These are phyloP conservation scores for Chloromyia formosa DNA, from an alignment of 2,888 invertebrate genomes.

Conservation along the genomic window DNA sequence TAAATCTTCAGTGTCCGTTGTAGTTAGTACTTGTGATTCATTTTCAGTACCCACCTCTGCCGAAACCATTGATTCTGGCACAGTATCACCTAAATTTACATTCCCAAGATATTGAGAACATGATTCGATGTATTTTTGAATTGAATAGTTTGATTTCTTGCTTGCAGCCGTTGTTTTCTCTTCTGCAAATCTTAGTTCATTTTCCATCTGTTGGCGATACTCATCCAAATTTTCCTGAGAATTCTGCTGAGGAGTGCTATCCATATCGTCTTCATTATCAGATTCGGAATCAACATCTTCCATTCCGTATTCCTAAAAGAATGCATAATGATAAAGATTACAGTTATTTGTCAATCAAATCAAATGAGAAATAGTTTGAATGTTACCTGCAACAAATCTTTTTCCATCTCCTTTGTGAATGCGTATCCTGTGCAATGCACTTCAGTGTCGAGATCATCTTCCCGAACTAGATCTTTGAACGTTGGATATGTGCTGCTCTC, in stretches of 20 bases:
- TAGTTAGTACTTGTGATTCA: background rate
- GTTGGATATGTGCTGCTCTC: constrained; percentile 84
- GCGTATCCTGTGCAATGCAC: constrained; percentile 93
- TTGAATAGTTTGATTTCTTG: constrained; percentile 63
- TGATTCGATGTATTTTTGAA: constrained; percentile 62
- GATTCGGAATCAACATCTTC: constrained; percentile 59
- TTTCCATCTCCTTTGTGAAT: constrained; percentile 82
- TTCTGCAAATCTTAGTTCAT: constrained; percentile 64
- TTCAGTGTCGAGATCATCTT: constrained; percentile 86
- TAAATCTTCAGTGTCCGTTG: background rate
- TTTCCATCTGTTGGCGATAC: constrained; percentile 60
- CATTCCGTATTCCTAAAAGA: constrained; percentile 66
- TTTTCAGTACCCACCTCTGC: constrained; percentile 17
- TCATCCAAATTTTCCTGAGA: constrained; percentile 58
- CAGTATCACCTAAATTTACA: constrained; percentile 30
- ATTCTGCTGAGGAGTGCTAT: constrained; percentile 54
- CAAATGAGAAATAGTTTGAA: background rate
- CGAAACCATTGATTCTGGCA: background rate
- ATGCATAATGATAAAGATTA: background rate
- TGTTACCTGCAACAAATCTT: constrained; percentile 70
- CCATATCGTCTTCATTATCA: constrained; percentile 56
- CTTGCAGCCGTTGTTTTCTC: constrained; percentile 62
- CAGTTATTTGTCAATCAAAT: background rate
- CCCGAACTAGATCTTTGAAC: constrained; percentile 79
- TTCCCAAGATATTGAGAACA: constrained; percentile 60